A percentile compares a stretch with the other conserved stretches of the same genome.
These are phyloP conservation scores for Morpho achilles DNA, from an alignment of 2,888 invertebrate species.

Conservation along the genomic window DNA sequence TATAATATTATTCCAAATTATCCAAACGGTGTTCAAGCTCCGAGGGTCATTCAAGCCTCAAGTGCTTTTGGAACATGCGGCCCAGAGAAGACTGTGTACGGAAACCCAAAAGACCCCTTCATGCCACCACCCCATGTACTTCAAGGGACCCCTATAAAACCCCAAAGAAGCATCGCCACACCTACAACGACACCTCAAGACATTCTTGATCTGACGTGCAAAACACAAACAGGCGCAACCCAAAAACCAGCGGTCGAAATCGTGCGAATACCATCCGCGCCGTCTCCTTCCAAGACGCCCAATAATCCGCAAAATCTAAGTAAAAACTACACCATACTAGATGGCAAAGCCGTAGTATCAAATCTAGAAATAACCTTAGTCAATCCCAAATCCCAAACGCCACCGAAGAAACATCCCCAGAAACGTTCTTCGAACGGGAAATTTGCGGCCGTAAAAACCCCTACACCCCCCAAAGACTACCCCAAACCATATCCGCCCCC, in stretches of 20 bases:
- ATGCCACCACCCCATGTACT: conserved; percentile 74
- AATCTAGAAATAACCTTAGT: conserved; percentile 87
- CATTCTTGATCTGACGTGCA: conserved; percentile 82
- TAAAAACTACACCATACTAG: conserved; percentile 64
- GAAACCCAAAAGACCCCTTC: conserved; percentile 85
- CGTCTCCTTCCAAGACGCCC: conserved; percentile 59
- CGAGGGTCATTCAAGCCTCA: conserved; percentile 81
- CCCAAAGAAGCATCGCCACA: conserved; percentile 37
- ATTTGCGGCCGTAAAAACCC: conserved; percentile 70
- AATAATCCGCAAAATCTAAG: conserved; percentile 61
- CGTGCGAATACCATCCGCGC: conserved; percentile 65
- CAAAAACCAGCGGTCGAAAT: conserved; percentile 77
- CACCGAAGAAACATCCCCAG: conserved; percentile 54
- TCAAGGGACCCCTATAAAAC: conserved; percentile 63
- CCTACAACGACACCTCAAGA: conserved; percentile 65
- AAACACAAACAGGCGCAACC: conserved; percentile 42
- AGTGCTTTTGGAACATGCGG: conserved; percentile 80
- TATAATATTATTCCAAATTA: conserved; percentile 56
- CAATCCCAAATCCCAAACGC: conserved; percentile 60
- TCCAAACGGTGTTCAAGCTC: conserved; percentile 52
- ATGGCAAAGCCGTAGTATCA: conserved; percentile 72
- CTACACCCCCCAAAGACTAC: conserved; percentile 56
- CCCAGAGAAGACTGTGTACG: conserved; percentile 82
- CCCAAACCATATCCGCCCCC: conserved; percentile 38
- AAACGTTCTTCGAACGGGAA: conserved; percentile 78